A percentile compares a stretch with the other conserved stretches of the same genome.
Conservation (phyloP, 64 coral and sea anemone species). For the Acropora tenuis region DNA sequence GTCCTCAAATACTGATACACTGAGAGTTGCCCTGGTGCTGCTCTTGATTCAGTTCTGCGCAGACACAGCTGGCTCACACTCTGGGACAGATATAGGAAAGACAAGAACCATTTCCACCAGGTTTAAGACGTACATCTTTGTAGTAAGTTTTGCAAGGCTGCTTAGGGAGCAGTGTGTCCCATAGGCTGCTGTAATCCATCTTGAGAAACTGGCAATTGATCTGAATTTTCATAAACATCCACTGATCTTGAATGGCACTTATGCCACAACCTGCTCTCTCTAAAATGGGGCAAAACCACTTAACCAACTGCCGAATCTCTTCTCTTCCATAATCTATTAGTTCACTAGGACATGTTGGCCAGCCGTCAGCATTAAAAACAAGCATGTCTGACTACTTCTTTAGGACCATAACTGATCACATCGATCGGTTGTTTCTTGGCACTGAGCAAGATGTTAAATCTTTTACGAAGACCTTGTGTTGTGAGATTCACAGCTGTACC, state of each 20-base stretch:
- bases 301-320: constrained; percentile 6
- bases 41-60: constrained; percentile 8
- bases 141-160: constrained; percentile 27
- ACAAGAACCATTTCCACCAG: constrained; percentile 54
- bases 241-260: constrained; percentile 29
- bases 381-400: constrained; percentile 43
- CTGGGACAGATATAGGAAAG: constrained; percentile 4
- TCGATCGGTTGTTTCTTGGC: neutral
- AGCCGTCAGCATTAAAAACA: constrained; percentile 53
- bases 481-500: neutral
- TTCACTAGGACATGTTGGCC: constrained; percentile 21
- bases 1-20: neutral
- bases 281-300: constrained; percentile 6
- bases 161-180: constrained; percentile 38
- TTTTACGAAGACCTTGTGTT: neutral
- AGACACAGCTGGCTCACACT: constrained; percentile 10
- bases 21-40: neutral
- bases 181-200: constrained; percentile 43
- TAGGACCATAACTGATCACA: neutral
- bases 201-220: constrained; percentile 37
- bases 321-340: constrained; percentile 36
- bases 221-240: constrained; percentile 49
- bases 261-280: constrained; percentile 35
- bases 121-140: constrained; percentile 34
- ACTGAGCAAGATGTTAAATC: constrained; percentile 13